Conservation (phyloP, 2,113 vertebrate genomes). For the Mus spicilegus region DNA sequence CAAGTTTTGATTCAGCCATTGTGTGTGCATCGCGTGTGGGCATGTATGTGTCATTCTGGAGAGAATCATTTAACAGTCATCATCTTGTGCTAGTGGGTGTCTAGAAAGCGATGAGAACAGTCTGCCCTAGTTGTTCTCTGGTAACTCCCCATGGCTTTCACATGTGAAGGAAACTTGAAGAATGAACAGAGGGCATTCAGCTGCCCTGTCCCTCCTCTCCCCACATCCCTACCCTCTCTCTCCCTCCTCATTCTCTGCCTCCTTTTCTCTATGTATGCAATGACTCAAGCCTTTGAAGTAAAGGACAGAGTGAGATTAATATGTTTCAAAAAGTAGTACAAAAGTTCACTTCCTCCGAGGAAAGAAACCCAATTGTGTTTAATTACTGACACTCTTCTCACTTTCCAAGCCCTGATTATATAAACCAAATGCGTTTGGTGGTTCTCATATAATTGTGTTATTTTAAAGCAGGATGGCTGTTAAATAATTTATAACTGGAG, state of each 20-base stretch:
- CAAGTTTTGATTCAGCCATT: background rate
- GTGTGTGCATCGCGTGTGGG: background rate
- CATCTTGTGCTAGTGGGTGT: background rate
- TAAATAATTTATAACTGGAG: constrained; percentile 54
- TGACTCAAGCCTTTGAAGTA: constrained; percentile 54
- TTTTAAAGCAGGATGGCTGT: constrained; percentile 47
- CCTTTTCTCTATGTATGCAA: background rate
- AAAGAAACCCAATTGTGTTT: constrained; percentile 60
- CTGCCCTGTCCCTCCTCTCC: background rate
- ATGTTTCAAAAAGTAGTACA: constrained; percentile 57
- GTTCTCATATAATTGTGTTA: constrained; percentile 43
- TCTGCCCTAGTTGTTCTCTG: background rate
- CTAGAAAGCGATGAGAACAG: background rate
- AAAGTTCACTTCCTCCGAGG: constrained; percentile 57
- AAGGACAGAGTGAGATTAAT: constrained; percentile 44
- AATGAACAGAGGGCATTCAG: background rate
- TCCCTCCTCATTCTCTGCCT: background rate
- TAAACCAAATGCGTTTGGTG: constrained; percentile 46
- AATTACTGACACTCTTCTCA: constrained; percentile 67
- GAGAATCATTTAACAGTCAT: background rate
- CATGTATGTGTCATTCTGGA: background rate
- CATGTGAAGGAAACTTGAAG: background rate
- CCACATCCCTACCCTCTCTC: background rate
- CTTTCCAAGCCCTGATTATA: constrained; percentile 62
- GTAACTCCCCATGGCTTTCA: background rate